Evolutionary conservation across 2,888 invertebrate genomes (phyloP), one percentile per base, ranked within the genome.

Genomic region (Drosophila merina): DNA sequence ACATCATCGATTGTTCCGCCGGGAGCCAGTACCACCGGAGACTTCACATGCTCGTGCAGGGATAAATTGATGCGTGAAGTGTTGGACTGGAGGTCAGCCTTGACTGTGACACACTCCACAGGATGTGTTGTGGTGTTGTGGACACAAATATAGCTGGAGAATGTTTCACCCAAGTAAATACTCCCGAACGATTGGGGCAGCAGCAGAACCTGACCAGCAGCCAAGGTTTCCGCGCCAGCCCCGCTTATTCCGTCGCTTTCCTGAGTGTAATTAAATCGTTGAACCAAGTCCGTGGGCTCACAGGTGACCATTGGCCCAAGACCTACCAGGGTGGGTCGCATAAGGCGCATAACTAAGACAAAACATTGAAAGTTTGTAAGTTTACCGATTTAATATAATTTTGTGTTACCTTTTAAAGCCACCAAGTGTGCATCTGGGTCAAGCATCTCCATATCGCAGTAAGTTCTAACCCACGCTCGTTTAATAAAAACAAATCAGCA

Each of bases 131-230:
- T 97, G 91, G 98, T 98, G 93, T 99, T 99, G 89, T 98, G 98
- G 57, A 99, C 97, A 92, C 98, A 98, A 67, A 99, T 96, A 90
- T 98, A 99, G 91, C 99, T 98, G 1, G 99, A 97, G 92, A 99
- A 99, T 10, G 98, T 99, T 93, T 99, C 99, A 8, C 88, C 99
- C 48, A 99, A 93, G 91, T 99, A 99, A 84, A 99, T 98, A 90
- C 98, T 99, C 4, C 99, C 99, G 92, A 99, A 99, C 91, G 97
- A 98, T 93, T 99, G 99, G 10, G 99, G 99, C 55, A 99, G 92
- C 60, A 98, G 93, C 87, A 99, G 93, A 90, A 98, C 97, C 88
- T 98, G 97, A 1, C 98, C 98, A 57, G 96, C 93, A 2, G 89
- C 86, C 31, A 91, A 62, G 0, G 96, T 95, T 92, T 97, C 97